Conservation (phyloP, 2,888 invertebrate species). For the Leptopterna dolabrata region DNA sequence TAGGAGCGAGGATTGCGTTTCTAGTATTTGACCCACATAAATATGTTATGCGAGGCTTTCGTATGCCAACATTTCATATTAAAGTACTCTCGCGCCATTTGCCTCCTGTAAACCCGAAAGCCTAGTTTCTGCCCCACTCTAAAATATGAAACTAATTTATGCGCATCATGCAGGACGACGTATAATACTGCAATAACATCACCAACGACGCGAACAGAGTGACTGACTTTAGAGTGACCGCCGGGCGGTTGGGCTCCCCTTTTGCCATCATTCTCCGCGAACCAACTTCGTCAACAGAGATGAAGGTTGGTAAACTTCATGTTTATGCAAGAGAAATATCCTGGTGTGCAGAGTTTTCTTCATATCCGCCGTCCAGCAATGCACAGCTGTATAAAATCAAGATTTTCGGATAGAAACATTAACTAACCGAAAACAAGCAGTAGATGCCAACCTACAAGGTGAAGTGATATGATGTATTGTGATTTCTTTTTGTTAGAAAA, state of each 20-base stretch:
- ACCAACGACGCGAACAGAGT: conserved; percentile 27
- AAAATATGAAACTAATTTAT: conserved; percentile 46
- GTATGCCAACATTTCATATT: conserved; percentile 37
- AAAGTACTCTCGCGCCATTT: conserved; percentile 31
- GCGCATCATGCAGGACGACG: conserved; percentile 32
- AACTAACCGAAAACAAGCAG: no score
- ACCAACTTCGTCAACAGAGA: neutral
- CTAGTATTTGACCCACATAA: conserved; percentile 43
- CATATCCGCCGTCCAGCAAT: neutral
- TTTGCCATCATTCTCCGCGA: neutral
- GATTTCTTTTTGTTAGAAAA: no score
- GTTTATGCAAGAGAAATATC: conserved; percentile 19
- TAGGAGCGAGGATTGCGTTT: conserved; percentile 5
- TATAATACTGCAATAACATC: conserved; percentile 44
- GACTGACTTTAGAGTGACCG: neutral
- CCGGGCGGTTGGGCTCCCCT: neutral
- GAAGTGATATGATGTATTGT: no score
- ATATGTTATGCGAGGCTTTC: conserved; percentile 15
- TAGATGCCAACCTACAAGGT: no score
- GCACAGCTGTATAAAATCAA: no score
- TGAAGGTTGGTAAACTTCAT: conserved; percentile 10
- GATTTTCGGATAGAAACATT: no score
- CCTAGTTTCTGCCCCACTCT: conserved; percentile 10
- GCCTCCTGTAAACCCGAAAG: neutral
- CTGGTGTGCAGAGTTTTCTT: neutral